phyloP scores from a whole-genome alignment of 2,797 vertebrate genomes.

The Podarcis siculus region DNA sequence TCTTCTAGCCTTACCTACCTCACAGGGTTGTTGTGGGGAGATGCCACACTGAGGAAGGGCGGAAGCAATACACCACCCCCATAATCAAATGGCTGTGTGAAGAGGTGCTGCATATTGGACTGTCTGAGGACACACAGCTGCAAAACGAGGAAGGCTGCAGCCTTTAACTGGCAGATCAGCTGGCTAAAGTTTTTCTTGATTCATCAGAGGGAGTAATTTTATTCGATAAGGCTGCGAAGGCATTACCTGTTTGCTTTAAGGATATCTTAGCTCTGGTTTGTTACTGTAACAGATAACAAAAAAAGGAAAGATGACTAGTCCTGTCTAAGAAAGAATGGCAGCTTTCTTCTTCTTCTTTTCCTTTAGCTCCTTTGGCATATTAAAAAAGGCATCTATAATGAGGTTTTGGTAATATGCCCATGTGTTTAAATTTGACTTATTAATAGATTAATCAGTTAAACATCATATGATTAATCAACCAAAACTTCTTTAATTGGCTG shows the following conservation, averaged over 20 bases:
- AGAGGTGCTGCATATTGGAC: background rate
- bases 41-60: background rate
- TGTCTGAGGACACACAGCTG: background rate
- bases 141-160: background rate
- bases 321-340: background rate
- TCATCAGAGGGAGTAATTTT: background rate
- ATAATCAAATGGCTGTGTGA: background rate
- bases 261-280: background rate
- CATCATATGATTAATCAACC: background rate
- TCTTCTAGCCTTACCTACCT: background rate
- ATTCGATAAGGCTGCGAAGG: background rate
- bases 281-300: background rate
- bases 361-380: background rate
- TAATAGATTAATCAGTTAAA: background rate
- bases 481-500: background rate
- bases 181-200: background rate
- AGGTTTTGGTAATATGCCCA: background rate
- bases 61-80: background rate
- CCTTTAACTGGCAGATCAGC: background rate
- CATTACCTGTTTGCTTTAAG: background rate
- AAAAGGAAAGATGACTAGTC: background rate
- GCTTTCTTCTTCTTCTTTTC: background rate
- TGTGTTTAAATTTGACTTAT: background rate
- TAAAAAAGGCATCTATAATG: background rate
- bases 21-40: background rate